Percentiles rank a stretch among this genome's conserved stretches.
phyloP scores from a whole-genome alignment of 2,113 vertebrate species.

The Epinephelus lanceolatus region DNA sequence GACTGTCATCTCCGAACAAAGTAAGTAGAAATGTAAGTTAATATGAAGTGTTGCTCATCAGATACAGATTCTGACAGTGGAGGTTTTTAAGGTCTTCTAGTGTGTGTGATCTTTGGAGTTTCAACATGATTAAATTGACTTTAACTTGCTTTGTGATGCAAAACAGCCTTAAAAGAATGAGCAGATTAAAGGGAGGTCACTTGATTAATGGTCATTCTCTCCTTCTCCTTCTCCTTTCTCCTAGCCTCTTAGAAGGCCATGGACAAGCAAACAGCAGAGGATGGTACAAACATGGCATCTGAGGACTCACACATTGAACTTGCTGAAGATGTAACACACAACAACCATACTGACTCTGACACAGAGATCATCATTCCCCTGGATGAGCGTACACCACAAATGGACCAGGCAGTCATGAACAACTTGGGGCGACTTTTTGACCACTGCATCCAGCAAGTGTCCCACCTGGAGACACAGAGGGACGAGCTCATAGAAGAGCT shows the following conservation, averaged over 20 bases:
- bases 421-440: constrained; percentile 69
- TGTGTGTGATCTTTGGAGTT: neutral
- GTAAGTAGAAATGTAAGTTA: constrained; percentile 59
- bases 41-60: neutral
- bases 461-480: constrained; percentile 85
- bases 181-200: neutral
- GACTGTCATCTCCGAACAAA: constrained; percentile 14
- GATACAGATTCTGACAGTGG: neutral
- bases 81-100: neutral
- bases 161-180: constrained; percentile 5
- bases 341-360: constrained; percentile 1
- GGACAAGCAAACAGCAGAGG: constrained; percentile 45
- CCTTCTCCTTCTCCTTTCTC: neutral
- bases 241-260: constrained; percentile 36
- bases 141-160: constrained; percentile 4
- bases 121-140: constrained; percentile 1
- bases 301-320: no score
- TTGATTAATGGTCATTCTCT: constrained; percentile 19
- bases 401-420: constrained; percentile 42
- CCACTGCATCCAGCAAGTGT: constrained; percentile 87
- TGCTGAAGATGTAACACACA: no score
- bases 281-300: neutral
- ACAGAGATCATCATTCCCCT: neutral
- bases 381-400: neutral
- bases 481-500: constrained; percentile 88